A percentile compares a stretch with the other conserved stretches of the same genome.
Evolutionary conservation across 2,888 invertebrate genomes (phyloP).

Genomic region (Cephus spinipes): DNA sequence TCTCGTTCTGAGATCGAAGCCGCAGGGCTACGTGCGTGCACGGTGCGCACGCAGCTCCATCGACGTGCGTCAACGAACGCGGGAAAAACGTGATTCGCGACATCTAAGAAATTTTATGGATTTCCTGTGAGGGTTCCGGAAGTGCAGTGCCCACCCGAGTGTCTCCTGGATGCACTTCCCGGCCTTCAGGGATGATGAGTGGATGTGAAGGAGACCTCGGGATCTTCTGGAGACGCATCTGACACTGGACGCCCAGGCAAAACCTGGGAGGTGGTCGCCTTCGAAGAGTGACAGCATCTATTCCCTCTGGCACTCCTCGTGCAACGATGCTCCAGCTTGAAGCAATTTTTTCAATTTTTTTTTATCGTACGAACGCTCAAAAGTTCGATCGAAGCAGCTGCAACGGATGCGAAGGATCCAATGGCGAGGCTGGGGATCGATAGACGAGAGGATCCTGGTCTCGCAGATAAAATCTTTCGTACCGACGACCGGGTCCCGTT

Average conservation of each 20-base stretch:
- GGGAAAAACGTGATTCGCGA: too few species aligned
- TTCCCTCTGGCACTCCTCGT: conserved; percentile 14
- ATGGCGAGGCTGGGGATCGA: conserved; percentile 32
- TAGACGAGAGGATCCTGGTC: conserved; percentile 50
- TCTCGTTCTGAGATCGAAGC: conserved; percentile 47
- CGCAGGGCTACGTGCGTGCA: conserved; percentile 2
- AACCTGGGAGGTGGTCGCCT: too few species aligned
- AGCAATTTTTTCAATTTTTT: conserved; percentile 25
- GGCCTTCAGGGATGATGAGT: too few species aligned
- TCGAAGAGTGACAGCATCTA: not conserved
- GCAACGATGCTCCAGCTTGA: conserved; percentile 20
- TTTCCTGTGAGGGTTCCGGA: too few species aligned
- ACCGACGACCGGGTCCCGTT: conserved; percentile 35
- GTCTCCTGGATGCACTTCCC: too few species aligned
- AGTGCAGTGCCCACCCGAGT: too few species aligned
- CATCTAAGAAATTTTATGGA: too few species aligned
- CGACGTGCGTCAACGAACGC: not conserved
- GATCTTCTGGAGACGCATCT: too few species aligned
- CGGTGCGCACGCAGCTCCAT: not conserved
- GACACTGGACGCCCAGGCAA: not conserved
- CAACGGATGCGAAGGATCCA: not conserved
- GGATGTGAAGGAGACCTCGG: too few species aligned
- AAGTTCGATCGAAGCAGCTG: not conserved
- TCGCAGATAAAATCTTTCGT: conserved; percentile 54
- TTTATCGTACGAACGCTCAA: not conserved